phyloP scores from a whole-genome alignment of 2,888 invertebrate genomes.

The Marasmarcha lunaedactyla region DNA sequence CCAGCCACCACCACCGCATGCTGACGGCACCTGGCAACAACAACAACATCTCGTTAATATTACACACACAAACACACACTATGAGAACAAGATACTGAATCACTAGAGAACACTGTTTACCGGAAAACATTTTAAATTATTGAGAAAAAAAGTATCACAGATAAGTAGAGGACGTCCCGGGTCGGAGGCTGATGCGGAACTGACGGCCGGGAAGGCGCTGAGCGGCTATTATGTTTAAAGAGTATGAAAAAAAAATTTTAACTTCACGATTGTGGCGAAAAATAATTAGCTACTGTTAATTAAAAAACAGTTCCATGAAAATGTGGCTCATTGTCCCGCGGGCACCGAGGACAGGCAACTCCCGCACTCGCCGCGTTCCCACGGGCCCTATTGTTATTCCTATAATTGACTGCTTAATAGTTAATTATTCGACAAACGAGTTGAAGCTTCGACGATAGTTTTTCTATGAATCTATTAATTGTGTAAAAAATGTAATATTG shows the following conservation, averaged over 20 bases:
- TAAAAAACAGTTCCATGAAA: neutral
- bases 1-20: conserved; percentile 69
- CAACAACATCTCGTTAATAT: no score
- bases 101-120: no score
- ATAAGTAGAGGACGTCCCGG: neutral
- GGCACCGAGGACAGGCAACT: neutral
- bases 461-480: neutral
- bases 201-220: neutral
- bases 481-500: neutral
- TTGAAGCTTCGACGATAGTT: neutral
- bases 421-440: neutral
- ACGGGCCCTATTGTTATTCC: neutral
- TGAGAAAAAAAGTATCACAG: no score
- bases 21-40: conserved; percentile 59
- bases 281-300: neutral
- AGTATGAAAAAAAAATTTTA: neutral
- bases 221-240: neutral
- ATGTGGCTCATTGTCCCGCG: neutral
- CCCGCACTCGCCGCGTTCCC: neutral
- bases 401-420: neutral
- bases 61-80: neutral
- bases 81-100: no score
- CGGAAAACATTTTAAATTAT: no score
- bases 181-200: neutral
- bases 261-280: no score